These are phyloP conservation scores for Brachionus sp. DNA, from an alignment of 1,140 invertebrate genomes.

Conservation along the genomic window DNA sequence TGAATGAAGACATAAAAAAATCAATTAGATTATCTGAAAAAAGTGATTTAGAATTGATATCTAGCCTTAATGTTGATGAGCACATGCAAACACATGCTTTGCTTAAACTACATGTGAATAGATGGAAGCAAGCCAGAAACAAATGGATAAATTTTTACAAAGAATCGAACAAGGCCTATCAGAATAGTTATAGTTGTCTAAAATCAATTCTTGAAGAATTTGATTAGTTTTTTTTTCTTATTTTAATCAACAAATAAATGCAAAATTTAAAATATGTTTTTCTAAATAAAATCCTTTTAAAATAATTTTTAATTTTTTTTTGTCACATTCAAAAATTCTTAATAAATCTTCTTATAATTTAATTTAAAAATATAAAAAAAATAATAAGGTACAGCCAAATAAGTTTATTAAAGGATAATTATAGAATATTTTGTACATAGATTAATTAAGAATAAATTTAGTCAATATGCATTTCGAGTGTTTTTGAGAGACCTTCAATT, in stretches of 20 bases:
- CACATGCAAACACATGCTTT: conserved; percentile 6
- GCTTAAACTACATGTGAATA: conserved; percentile 25
- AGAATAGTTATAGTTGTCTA: conserved; percentile 12
- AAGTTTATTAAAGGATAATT: too few species aligned
- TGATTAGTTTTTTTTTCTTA: neutral
- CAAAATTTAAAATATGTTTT: neutral
- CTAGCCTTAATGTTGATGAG: conserved; percentile 12
- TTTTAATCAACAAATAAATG: neutral
- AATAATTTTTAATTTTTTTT: too few species aligned
- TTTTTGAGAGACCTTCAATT: conserved; percentile 51
- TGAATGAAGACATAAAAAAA: neutral
- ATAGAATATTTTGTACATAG: neutral
- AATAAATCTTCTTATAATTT: too few species aligned
- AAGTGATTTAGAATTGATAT: neutral
- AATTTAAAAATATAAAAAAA: too few species aligned
- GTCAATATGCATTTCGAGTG: conserved; percentile 40
- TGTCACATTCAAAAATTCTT: too few species aligned
- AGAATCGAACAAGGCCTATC: neutral
- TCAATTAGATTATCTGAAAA: neutral
- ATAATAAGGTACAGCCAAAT: too few species aligned
- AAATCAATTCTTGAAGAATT: conserved; percentile 45
- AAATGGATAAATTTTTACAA: conserved; percentile 12
- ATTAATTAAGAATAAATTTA: neutral
- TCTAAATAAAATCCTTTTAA: neutral
- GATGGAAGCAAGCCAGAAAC: conserved; percentile 23